Base-by-base conservation (phyloP, 2,113 vertebrate species). In the Peromyscus polionotus region DNA sequence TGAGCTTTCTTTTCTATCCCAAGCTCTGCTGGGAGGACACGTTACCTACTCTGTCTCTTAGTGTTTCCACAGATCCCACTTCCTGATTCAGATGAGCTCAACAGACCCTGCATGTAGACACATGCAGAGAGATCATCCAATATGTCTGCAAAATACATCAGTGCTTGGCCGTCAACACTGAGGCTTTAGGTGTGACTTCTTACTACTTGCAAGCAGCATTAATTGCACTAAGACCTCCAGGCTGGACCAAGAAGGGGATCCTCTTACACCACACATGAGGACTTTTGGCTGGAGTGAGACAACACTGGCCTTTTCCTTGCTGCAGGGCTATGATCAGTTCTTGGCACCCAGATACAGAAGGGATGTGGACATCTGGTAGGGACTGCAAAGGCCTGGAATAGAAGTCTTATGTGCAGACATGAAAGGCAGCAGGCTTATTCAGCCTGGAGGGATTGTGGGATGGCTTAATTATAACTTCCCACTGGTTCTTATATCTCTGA, bases 31-130 rank as follows among this genome's bases (percentile, higher is more conserved):
- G 67, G 16, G 65, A 95, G 65, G 70, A 88, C 42, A 63, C 0
- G 1, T 61, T 54, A 24, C 76, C 57, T 93, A 76, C 31, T 31
- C 73, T 79, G 26, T 65, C 73, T 95, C 19, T 88, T 68, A 42
- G 39, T 95, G 65, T 90, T 97, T 96, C 88, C 75, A 65, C 51
- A 83, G 83, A 94, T 94, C 73, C 90, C 33, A 79, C 92, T 97
- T 98, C 97, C 96, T 97, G 95, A 68, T 86, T 17, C 63, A 93
- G 91, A 96, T 95, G 96, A 96, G 84, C 70, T 96, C 73, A 92
- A 57, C 96, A 97, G 97, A 95, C 48, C 31, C 45, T 81, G 42
- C 39, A 14, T 75, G 51, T 26, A 88, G 77, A 96, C 72, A 88
- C 93, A 93, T 36, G 72, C 63, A 81, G 87, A 76, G 90, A 96